Evolutionary conservation across 2,113 vertebrate genomes (phyloP).

Genomic region (Protomyctophum bolini): DNA sequence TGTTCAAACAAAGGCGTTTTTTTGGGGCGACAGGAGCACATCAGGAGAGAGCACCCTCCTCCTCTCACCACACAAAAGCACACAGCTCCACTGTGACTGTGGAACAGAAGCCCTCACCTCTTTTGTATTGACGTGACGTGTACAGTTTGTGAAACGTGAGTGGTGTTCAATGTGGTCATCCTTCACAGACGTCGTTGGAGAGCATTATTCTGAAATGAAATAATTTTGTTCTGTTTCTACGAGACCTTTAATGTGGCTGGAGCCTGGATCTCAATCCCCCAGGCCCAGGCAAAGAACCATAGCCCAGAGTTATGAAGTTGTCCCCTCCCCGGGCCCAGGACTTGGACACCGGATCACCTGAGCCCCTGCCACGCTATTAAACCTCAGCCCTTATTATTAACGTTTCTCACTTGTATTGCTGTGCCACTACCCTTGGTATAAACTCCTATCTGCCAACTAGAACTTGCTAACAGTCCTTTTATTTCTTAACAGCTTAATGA

Average conservation of each 20-base stretch:
- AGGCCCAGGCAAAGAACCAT: constrained; percentile 45
- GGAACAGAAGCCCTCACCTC: constrained; percentile 20
- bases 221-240: constrained; percentile 23
- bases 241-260: constrained; percentile 56
- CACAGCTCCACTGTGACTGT: constrained; percentile 39
- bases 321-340: constrained; percentile 13
- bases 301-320: constrained; percentile 28
- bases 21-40: constrained; percentile 55
- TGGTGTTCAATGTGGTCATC: constrained; percentile 70
- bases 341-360: constrained; percentile 32
- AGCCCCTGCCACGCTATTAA: constrained; percentile 18
- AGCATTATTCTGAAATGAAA: constrained; percentile 28
- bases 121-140: constrained; percentile 66
- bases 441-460: constrained; percentile 56
- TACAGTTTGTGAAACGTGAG: constrained; percentile 75
- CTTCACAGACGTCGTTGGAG: constrained; percentile 43
- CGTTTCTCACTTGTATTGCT: constrained; percentile 11
- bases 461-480: constrained; percentile 29
- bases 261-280: constrained; percentile 77
- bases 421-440: constrained; percentile 26
- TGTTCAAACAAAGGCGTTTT: constrained; percentile 44
- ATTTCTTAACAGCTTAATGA: constrained; percentile 26
- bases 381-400: constrained; percentile 18
- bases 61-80: constrained; percentile 34
- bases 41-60: constrained; percentile 31